Base-by-base conservation (phyloP, 2,888 invertebrate species). In the Ophion slaviceki region DNA sequence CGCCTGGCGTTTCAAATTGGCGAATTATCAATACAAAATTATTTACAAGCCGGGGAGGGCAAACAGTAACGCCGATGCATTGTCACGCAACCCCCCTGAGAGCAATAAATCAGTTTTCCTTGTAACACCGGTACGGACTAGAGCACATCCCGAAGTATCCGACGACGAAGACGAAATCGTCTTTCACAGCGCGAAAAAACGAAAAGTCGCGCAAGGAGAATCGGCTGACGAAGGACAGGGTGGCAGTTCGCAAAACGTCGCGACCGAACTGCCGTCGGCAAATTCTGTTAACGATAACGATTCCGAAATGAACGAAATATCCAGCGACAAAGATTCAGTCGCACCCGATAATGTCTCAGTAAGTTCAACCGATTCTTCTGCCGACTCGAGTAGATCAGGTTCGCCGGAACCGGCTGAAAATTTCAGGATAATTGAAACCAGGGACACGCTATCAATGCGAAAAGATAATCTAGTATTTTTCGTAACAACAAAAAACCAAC, bases 61-160 rank as follows among this genome's bases (percentile, higher is more conserved):
- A 17, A 92, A 92, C 78, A 66, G 86, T n/a, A 90, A 91, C 82
- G 92, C 90, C 3, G 93, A 92, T 64, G 89, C 89, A 14, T 72
- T 90, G 20, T 89, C 88, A 7, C 40, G 86, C 0, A 85, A 87
- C 20, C 84, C 87, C 10, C 67, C 64, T 24, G 72, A 74, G 1
- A 7, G 32, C 24, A 40, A 59, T 10, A 74, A 62, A 45, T 62
- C 74, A 1, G 24, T 74, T 24, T 45, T 74, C 6, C 20, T 74
- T 14, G 74, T 62, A 62, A 74, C 61, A 24, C 62, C 72, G 10
- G 36, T 72, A 7, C 72, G 72, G 4, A 72, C 61, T 8, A 36
- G 72, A 59, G 36, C 59, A 0, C 67, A 78, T n/a, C 36, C 57
- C 5, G n/a, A 57, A 5, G 17, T 32, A 36, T 66, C 76, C 24